Evolutionary conservation across 2,888 invertebrate genomes (phyloP), one percentile per base, ranked within the genome.

Genomic region (Ctenicera cuprea): DNA sequence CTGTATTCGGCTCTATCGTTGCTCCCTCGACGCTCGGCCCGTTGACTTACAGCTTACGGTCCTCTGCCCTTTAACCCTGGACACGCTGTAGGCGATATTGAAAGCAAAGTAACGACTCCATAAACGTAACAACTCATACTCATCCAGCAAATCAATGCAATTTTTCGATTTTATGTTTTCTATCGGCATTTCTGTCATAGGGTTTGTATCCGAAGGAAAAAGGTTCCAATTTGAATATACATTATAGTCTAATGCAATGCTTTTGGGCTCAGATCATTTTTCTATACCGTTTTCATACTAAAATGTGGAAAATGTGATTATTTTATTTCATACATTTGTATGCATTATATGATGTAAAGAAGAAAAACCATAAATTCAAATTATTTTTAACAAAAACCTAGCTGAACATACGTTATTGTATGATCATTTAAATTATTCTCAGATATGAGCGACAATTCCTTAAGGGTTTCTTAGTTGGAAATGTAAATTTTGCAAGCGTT

Each of bases 1-100:
- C 54, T 45, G 48, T 70, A 65, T 71, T 45, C 64, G 68, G 48
- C 54, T 64, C 71, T 62, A 75, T 75, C 64, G 62, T 68, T 71
- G 38, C 37, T 71, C 68, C 73, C 65, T 38, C 41, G 65, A 59
- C 66, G 68, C 63, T 63, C 12, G 61, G 45, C 61, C 71, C 66
- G 37, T 59, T 64, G 57, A 68, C 73, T 68, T 73, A 68, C 73
- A 67, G 43, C 61, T 62, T 61, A 62, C 20, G 62, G 61, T 61
- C 61, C 33, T 62, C 30, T 61, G 64, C 65, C 63, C 68, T 61
- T 43, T 59, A 48, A 61, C 68, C 61, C 41, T 54, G 70, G 20
- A 70, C 63, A 70, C 18, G 62, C 52, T 18, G 37, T 61, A 18
- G 41, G 37, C 20, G 63, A 63, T 68, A 70, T 63, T 70, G 70